Evolutionary conservation across 64 coral and sea anemone species (phyloP).

Genomic region (Acropora tenuis): DNA sequence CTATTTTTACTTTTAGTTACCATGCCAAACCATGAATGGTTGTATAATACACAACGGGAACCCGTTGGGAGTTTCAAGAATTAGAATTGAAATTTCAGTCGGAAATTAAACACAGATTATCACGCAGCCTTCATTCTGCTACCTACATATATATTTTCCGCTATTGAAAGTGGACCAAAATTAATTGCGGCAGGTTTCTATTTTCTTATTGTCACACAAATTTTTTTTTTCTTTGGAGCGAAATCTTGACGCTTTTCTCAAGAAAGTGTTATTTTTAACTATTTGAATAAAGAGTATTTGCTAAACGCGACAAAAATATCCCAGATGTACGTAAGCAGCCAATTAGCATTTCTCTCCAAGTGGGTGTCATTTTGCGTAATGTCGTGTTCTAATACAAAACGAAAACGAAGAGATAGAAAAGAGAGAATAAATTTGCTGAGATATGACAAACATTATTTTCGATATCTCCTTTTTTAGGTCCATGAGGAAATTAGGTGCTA

Average conservation of each 20-base stretch:
- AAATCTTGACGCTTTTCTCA: background rate
- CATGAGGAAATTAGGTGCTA: background rate
- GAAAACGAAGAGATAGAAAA: background rate
- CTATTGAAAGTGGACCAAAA: no score
- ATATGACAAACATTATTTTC: background rate
- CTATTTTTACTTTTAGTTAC: no score
- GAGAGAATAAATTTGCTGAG: background rate
- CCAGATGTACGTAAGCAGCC: background rate
- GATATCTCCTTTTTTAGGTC: background rate
- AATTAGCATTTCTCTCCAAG: background rate
- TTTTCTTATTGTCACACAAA: no score
- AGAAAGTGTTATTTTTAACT: background rate
- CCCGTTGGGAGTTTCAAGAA: no score
- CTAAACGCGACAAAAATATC: background rate
- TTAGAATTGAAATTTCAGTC: no score
- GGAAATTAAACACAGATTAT: no score
- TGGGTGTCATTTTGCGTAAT: background rate
- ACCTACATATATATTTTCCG: no score
- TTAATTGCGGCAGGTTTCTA: no score
- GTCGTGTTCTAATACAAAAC: background rate
- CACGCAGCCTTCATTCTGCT: no score
- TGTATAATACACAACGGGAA: no score
- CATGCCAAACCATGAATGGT: no score
- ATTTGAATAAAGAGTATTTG: background rate
- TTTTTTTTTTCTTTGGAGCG: no score